Percentiles rank a stretch among this genome's conserved stretches.
These are phyloP conservation scores for Argentina silus DNA, from an alignment of 2,797 vertebrate species.

Conservation along the genomic window DNA sequence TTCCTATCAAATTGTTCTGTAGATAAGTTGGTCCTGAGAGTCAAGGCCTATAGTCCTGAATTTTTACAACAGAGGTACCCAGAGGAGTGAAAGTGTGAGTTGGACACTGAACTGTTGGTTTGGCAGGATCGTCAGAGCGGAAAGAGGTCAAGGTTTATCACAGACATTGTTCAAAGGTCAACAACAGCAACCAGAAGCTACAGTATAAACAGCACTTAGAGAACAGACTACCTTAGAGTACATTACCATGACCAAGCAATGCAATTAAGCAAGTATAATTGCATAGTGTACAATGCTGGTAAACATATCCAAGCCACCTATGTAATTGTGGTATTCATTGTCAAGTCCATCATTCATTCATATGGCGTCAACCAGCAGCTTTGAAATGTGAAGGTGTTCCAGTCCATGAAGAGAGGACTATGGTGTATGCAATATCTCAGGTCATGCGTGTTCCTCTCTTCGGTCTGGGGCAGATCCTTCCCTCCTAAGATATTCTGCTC, in stretches of 20 bases:
- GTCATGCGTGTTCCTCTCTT: not conserved
- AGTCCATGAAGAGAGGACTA: not conserved
- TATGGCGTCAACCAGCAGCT: conserved; percentile 22
- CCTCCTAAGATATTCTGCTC: not conserved
- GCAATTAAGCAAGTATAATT: too few species aligned
- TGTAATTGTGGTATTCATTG: conserved; percentile 25
- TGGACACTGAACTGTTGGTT: not conserved
- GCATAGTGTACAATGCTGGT: not conserved
- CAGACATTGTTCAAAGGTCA: conserved; percentile 35
- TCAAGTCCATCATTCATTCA: conserved; percentile 43
- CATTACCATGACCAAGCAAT: not conserved
- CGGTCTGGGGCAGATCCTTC: not conserved
- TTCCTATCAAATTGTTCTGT: not conserved
- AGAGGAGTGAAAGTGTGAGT: not conserved
- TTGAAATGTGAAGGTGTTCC: conserved; percentile 18
- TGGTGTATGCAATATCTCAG: not conserved
- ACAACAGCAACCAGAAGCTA: conserved; percentile 13
- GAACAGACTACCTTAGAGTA: not conserved
- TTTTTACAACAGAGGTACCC: not conserved
- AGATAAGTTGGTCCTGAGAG: not conserved
- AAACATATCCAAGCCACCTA: conserved; percentile 13
- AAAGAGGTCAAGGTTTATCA: conserved; percentile 40
- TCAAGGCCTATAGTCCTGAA: not conserved
- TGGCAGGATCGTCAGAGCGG: conserved; percentile 11
- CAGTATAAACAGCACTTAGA: conserved; percentile 23